These are phyloP conservation scores for Syngnathus typhle DNA, from an alignment of 2,113 vertebrate genomes.

Conservation along the genomic window DNA sequence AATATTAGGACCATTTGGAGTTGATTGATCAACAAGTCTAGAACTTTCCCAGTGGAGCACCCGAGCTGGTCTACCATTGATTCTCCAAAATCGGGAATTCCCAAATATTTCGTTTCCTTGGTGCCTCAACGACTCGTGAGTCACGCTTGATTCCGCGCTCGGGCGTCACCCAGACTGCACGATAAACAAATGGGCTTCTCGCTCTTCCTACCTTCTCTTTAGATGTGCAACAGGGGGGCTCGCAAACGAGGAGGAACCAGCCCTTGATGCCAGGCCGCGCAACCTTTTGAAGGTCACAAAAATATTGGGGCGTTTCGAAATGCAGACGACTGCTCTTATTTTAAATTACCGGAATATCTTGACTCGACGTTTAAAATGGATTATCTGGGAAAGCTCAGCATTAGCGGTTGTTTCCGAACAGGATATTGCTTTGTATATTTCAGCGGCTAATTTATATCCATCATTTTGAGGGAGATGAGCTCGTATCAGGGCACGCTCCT, in stretches of 20 bases:
- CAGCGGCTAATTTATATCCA: conserved; percentile 11
- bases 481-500: conserved; percentile 11
- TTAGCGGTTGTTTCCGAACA: conserved; percentile 26
- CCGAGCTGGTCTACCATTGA: conserved; percentile 25
- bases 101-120: not conserved
- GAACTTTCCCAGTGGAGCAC: conserved; percentile 13
- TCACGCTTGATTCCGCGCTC: conserved; percentile 44
- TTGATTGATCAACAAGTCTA: conserved; percentile 46
- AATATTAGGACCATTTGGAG: not conserved
- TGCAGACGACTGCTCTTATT: conserved; percentile 21
- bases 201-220: conserved; percentile 5
- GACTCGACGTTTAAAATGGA: conserved; percentile 22
- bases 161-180: conserved; percentile 43
- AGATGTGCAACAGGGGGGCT: conserved; percentile 60
- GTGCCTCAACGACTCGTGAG: conserved; percentile 44
- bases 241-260: conserved; percentile 30
- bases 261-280: conserved; percentile 30
- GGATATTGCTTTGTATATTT: conserved; percentile 24
- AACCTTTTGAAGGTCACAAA: conserved; percentile 15
- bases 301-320: conserved; percentile 28
- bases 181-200: conserved; percentile 52
- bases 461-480: conserved; percentile 19
- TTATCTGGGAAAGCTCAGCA: conserved; percentile 25
- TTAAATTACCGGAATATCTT: conserved; percentile 30
- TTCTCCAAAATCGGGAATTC: conserved; percentile 7